Evolutionary conservation across 2,113 vertebrate species (phyloP), one percentile per base, ranked within the genome.

Genomic region (Thymallus thymallus): DNA sequence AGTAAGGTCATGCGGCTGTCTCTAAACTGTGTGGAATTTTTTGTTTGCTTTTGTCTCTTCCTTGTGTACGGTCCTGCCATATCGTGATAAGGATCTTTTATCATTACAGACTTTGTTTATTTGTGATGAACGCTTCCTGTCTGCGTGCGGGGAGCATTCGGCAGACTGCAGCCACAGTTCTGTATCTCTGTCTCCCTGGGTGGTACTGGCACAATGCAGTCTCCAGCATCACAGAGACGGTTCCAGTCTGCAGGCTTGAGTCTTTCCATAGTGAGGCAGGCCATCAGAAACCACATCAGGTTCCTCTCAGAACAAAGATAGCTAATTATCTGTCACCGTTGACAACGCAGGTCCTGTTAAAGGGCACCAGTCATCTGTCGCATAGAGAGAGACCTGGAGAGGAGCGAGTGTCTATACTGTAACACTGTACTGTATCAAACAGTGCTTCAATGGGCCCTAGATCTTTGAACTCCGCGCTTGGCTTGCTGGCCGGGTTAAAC

Each of bases 31-130:
- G 56, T 60, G 56, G 56, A n/a, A 22, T 60, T 60, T 22, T 16
- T 60, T 22, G 48, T 84, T 84, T 84, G 81, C 76, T 71, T 84
- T 83, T 46, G 55, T 82, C 71, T 84, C 73, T 72, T 70, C 78
- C 81, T 74, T 65, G 75, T 81, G 76, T 74, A 41, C 9, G 9
- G 35, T 73, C 13, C 70, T 9, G 77, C 6, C 30, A 63, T 41
- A 45, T 78, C 76, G 73, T 0, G 24, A 76, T 79, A 72, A 85
- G 82, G 46, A 88, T 86, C 86, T 84, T 69, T 80, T 79, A 78
- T 86, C 85, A 84, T 80, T 82, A 79, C 78, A 64, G 61, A 45
- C 56, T 2, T 60, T 60, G 56, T 60, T 60, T 60, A 60, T 60
- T 60, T 60, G n/a, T 22, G 56, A 60, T 60, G 16, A 60, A 60